These are phyloP conservation scores for Luffia ferchaultella DNA, from an alignment of 2,888 invertebrate species.

Conservation along the genomic window DNA sequence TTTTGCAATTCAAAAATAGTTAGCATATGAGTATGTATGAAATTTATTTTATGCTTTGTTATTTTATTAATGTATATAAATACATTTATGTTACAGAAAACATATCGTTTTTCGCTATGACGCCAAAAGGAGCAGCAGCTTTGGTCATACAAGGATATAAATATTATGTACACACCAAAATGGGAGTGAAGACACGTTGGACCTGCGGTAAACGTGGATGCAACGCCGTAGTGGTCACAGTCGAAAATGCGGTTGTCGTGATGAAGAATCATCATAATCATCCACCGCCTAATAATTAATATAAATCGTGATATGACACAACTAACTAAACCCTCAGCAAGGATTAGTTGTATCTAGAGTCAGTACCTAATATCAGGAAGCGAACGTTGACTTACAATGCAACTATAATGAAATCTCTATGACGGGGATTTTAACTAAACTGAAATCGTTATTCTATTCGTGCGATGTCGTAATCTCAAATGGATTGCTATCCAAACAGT, in stretches of 20 bases:
- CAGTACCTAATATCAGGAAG: too few species aligned
- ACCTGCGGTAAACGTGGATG: not conserved
- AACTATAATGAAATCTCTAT: too few species aligned
- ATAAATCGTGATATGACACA: too few species aligned
- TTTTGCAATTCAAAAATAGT: not conserved
- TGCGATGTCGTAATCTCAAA: too few species aligned
- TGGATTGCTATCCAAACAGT: too few species aligned
- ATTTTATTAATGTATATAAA: not conserved
- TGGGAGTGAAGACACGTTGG: not conserved
- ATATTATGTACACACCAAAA: not conserved
- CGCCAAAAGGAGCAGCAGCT: not conserved
- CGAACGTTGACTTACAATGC: too few species aligned
- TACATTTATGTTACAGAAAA: not conserved
- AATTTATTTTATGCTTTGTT: not conserved
- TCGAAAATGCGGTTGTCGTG: constrained; percentile 1
- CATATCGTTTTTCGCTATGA: not conserved
- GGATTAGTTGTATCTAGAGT: too few species aligned
- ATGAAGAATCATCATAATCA: constrained; percentile 8
- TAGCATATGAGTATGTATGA: not conserved
- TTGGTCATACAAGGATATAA: not conserved
- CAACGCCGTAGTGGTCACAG: constrained; percentile 1
- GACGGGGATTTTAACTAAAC: too few species aligned
- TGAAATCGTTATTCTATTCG: too few species aligned
- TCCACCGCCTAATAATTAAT: too few species aligned
- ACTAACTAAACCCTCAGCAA: too few species aligned